Base-by-base conservation (phyloP, 1,140 invertebrate genomes). In the Phortica variegata region DNA sequence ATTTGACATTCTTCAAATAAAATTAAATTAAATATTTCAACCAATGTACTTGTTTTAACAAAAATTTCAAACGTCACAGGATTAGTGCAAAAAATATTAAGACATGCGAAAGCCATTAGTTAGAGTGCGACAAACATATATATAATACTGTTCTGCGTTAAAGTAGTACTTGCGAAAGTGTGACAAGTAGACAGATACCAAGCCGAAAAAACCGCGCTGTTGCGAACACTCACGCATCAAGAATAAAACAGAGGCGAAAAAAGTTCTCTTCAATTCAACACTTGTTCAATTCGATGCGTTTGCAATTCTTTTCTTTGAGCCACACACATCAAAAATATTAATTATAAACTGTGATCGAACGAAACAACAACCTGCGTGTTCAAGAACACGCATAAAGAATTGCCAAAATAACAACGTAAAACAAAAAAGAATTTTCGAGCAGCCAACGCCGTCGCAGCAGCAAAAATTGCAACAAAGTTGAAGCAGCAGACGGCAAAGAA, bases 251-350 rank as follows among this genome's bases (percentile, higher is more conserved):
- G 33, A 52, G 52, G 54, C 42, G 57, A 60, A 63, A 60, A 42
- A 54, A 54, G 56, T 58, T 68, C 68, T 68, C 56, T 65, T 71
- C 46, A 58, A 72, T 59, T 68, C 61, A 71, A 71, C 62, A 71
- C 65, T 73, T 69, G 69, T 73, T 68, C 70, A 73, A 70, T 73
- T 73, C 56, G 68, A 66, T 59, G 70, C 65, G 66, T 63, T 68
- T 69, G 65, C 60, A 61, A 65, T 65, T 60, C 52, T 71, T 66
- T 71, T 70, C 61, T 71, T 38, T 45, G 46, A 53, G 48, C 17
- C 42, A 66, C 55, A 51, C 34, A 40, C 42, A 61, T 51, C 48
- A 68, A 52, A 60, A 52, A 60, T 58, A 56, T 68, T 52, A 56
- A 56, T 49, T 56, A 58, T 51, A 44, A 61, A 65, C 70, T 73